These are phyloP conservation scores for Siniperca undulata DNA, from an alignment of 2,797 vertebrate species.

Conservation along the genomic window DNA sequence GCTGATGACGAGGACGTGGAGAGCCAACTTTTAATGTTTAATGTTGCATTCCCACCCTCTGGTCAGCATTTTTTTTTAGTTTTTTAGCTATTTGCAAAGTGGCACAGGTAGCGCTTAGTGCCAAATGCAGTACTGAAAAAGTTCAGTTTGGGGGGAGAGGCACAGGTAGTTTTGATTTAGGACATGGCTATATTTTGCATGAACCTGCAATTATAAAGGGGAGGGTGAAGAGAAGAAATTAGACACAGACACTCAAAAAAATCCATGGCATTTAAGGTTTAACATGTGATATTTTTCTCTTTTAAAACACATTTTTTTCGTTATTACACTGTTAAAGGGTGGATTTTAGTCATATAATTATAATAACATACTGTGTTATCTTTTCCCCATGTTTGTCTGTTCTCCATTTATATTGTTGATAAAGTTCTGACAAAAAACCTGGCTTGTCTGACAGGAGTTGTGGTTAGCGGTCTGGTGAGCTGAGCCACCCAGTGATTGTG, in stretches of 20 bases:
- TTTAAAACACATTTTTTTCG: not conserved
- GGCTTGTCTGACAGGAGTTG: slow-evolving; percentile 38
- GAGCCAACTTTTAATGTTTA: slow-evolving; percentile 51
- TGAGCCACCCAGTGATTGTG: slow-evolving; percentile 48
- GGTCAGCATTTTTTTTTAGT: not conserved
- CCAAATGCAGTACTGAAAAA: slow-evolving; percentile 15
- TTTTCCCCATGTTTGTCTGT: not conserved
- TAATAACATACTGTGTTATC: not conserved
- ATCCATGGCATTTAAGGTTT: not conserved
- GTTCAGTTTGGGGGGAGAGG: not conserved
- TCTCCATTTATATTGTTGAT: slow-evolving; percentile 24
- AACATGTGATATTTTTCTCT: not conserved
- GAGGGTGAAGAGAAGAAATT: not conserved
- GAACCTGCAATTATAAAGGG: not conserved
- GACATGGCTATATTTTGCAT: not conserved
- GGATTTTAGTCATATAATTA: not conserved
- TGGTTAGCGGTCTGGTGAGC: slow-evolving; percentile 49
- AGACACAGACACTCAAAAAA: not conserved
- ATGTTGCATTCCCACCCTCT: slow-evolving; percentile 22
- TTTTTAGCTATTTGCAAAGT: not conserved
- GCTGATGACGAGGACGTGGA: slow-evolving; percentile 12
- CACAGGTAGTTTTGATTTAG: not conserved
- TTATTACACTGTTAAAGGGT: not conserved
- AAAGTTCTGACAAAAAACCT: slow-evolving; percentile 19
- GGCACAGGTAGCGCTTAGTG: not conserved